Conservation (phyloP, 2,888 invertebrate genomes). For the Autographa gamma region DNA sequence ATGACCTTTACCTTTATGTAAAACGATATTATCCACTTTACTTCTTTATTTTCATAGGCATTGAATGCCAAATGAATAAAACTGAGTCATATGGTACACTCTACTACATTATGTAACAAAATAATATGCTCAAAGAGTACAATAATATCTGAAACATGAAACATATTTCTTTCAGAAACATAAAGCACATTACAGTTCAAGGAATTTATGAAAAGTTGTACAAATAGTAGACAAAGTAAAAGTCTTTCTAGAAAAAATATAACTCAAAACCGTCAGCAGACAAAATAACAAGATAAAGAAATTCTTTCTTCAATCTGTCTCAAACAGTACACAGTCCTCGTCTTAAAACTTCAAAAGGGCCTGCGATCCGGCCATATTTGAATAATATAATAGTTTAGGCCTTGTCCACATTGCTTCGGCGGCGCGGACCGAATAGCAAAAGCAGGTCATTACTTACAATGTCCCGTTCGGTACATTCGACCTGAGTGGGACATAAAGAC, state of each 20-base stretch:
- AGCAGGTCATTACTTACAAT: conserved; percentile 70
- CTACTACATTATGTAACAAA: neutral
- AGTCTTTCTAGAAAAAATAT: conserved; percentile 16
- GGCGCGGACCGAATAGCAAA: conserved; percentile 57
- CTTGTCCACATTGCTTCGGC: conserved; percentile 56
- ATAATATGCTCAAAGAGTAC: conserved; percentile 18
- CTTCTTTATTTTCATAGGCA: too few relatives aligned
- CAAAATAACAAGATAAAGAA: conserved; percentile 35
- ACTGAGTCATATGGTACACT: neutral
- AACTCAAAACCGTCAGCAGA: conserved; percentile 15
- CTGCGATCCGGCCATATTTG: conserved; percentile 72
- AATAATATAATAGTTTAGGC: conserved; percentile 77
- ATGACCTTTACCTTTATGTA: too few relatives aligned
- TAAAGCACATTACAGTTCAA: neutral
- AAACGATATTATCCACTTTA: too few relatives aligned
- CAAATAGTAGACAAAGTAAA: neutral
- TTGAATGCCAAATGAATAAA: too few relatives aligned
- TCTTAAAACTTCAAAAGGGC: conserved; percentile 65
- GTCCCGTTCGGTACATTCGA: conserved; percentile 61
- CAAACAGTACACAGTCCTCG: conserved; percentile 39
- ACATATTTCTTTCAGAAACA: conserved; percentile 23
- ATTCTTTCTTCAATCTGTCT: conserved; percentile 41
- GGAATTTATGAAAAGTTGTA: neutral
- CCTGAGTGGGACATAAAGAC: conserved; percentile 47
- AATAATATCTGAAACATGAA: conserved; percentile 15